Percentiles rank a stretch among this genome's conserved stretches.
phyloP scores from a whole-genome alignment of 2,113 vertebrate species.

The Thomomys bottae region DNA sequence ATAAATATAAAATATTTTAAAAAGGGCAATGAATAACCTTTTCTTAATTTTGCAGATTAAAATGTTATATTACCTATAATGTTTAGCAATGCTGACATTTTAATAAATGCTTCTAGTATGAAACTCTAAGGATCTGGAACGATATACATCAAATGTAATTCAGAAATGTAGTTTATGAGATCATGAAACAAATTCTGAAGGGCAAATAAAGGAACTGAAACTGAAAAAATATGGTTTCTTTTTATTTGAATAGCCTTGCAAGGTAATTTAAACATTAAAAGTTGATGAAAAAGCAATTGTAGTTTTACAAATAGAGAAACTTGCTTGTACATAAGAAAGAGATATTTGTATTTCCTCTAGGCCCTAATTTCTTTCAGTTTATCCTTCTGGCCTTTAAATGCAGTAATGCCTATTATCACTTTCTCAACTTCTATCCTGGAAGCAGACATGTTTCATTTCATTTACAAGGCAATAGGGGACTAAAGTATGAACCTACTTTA shows the following conservation, averaged over 20 bases:
- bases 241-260: conserved; percentile 27
- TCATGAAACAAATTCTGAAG: neutral
- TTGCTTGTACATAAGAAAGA: conserved; percentile 9
- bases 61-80: neutral
- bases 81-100: neutral
- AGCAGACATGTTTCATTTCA: neutral
- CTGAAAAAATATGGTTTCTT: neutral
- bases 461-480: conserved; percentile 5
- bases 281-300: neutral
- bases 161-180: neutral
- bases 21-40: neutral
- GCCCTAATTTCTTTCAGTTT: conserved; percentile 36
- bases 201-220: neutral
- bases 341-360: neutral
- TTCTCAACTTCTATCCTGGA: conserved; percentile 6
- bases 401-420: conserved; percentile 11
- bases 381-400: neutral
- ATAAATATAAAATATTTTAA: neutral
- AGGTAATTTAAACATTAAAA: conserved; percentile 27
- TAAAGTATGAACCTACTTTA: neutral
- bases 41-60: neutral
- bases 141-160: neutral
- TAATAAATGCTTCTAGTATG: neutral
- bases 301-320: neutral
- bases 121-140: neutral